Base-by-base conservation (phyloP, 23 tunicate genomes). In the Styela clava region DNA sequence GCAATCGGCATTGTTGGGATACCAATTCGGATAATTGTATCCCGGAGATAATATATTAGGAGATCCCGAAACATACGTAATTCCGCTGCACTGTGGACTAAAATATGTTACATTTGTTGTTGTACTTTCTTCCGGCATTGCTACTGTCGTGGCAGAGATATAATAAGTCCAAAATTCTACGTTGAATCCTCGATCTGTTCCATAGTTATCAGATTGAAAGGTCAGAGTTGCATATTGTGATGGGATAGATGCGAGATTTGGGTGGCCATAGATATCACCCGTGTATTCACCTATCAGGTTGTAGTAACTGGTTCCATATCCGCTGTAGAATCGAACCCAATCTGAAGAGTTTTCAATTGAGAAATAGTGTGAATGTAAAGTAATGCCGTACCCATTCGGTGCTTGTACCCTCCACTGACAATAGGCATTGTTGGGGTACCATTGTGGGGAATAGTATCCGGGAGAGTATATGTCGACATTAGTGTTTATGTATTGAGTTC, bases 1-100 rank as follows among this genome's bases (percentile, higher is more conserved):
- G 87, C 87, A 84, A 63, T 62, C 16, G 22, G 24, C 44, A 74
- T 83, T 37, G 32, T 52, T 73, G 65, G 33, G 62, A 78, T 84
- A 76, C 72, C 61, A 28, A 9, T 33, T 31, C 3, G 87, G 87
- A 31, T 30, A 61, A 34, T 62, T 7, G 56, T 31, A 77, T 16
- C 74, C 83, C 18, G 74, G 21, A 33, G 35, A 77, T 3, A 31
- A 31, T n/a, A 78, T 5, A 44, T 44, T 12, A 12, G 12, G 12
- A 44, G 9, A 5, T 44, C 56, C 56, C 12, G 56, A 44, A 12
- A 44, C 9, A 44, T 44, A 44, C 12, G 7, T 12, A 5, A 12
- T 44, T 44, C 56, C 56, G 56, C 12, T 7, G 12, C 56, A 44
- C 12, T 44, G 9, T 5, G 56, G 56, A 44, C 56, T 44, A 12